Percentiles rank a stretch among this genome's conserved stretches.
These are phyloP conservation scores for Drosophila diplacantha DNA, from an alignment of 2,888 invertebrate species.

Conservation along the genomic window DNA sequence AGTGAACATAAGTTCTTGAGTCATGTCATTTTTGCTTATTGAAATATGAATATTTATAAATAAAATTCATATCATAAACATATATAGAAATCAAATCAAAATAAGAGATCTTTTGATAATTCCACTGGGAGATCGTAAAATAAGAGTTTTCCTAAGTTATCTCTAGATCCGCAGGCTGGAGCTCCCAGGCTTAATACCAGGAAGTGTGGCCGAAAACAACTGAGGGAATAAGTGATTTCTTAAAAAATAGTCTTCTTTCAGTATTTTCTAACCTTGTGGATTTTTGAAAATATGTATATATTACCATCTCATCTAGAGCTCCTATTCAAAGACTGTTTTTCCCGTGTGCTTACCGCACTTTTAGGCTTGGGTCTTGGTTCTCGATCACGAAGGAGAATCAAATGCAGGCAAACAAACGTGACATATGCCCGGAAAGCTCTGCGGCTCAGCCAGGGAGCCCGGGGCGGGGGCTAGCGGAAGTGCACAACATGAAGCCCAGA, in stretches of 20 bases:
- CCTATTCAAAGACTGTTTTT: neutral
- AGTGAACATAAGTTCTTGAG: neutral
- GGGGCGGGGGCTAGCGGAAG: constrained; percentile 33
- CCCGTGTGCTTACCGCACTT: neutral
- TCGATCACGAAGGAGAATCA: constrained; percentile 19
- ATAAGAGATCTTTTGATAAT: too few relatives aligned
- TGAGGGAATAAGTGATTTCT: too few relatives aligned
- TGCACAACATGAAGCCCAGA: constrained; percentile 25
- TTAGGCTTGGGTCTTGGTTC: neutral
- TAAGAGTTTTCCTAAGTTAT: too few relatives aligned
- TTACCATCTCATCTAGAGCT: too few relatives aligned
- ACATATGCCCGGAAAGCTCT: constrained; percentile 31
- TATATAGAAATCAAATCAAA: neutral
- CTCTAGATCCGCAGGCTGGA: neutral
- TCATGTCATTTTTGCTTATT: neutral
- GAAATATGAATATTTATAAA: neutral
- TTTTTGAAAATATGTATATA: neutral
- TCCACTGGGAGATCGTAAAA: too few relatives aligned
- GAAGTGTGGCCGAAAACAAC: neutral
- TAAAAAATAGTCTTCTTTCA: too few relatives aligned
- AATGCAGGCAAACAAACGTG: constrained; percentile 35
- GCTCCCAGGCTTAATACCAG: neutral
- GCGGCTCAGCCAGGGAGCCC: constrained; percentile 9
- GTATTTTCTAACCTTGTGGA: neutral
- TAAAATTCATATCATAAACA: neutral